A percentile compares a stretch with the other conserved stretches of the same genome.
Evolutionary conservation across 2,888 invertebrate species (phyloP).

Genomic region (Seira ritae): DNA sequence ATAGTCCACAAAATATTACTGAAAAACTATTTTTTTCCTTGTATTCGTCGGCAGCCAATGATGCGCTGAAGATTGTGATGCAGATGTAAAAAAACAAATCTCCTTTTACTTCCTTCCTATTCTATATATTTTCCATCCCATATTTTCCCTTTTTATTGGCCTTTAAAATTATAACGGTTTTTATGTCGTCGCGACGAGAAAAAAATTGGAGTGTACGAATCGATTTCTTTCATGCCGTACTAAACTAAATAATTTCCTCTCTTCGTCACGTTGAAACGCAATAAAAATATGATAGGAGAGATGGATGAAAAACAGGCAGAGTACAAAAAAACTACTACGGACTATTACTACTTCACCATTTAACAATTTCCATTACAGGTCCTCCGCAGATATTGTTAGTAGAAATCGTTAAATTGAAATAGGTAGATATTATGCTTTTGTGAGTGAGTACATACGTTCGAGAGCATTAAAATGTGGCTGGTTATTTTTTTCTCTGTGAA

Average conservation of each 20-base stretch:
- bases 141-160: background rate
- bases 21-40: no score
- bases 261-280: constrained; percentile 6
- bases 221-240: background rate
- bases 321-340: background rate
- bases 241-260: constrained; percentile 5
- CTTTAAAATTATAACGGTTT: background rate
- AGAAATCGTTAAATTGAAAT: no score
- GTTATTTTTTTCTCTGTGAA: no score
- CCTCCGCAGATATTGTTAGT: background rate
- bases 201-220: background rate
- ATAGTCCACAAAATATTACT: no score
- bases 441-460: no score
- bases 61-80: background rate
- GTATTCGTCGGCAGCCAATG: no score
- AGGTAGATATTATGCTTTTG: no score
- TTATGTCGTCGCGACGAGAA: background rate
- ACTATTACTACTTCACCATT: no score
- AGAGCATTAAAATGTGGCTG: no score
- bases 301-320: background rate
- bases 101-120: background rate
- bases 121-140: background rate
- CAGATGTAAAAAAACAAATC: background rate
- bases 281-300: background rate
- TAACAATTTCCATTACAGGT: background rate